These are phyloP conservation scores for Pseudorectes ferrugineus DNA, from an alignment of 2,113 vertebrate genomes.

Conservation along the genomic window DNA sequence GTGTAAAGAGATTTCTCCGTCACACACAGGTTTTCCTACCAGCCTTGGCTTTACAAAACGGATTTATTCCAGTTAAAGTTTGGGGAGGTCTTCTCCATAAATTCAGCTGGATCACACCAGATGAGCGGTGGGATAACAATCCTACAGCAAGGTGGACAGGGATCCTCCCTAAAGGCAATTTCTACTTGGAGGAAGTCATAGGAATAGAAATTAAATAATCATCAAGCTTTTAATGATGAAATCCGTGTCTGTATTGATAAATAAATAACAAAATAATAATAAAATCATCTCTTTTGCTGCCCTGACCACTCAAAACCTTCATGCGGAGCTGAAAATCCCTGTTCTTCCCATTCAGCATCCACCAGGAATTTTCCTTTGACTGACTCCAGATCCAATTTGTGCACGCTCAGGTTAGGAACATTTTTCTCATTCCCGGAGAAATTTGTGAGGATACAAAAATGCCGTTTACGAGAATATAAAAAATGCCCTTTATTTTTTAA, in stretches of 20 bases:
- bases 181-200: not conserved
- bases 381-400: not conserved
- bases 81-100: not conserved
- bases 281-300: not conserved
- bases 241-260: accelerated
- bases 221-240: accelerated
- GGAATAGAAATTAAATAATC: not conserved
- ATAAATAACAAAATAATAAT: not conserved
- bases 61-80: not conserved
- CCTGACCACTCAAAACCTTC: not conserved
- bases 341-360: not conserved
- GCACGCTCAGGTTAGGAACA: not conserved
- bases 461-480: not conserved
- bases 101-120: not conserved
- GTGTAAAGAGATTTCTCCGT: not conserved
- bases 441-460: not conserved
- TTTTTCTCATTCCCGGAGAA: not conserved
- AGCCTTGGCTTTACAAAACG: not conserved
- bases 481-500: not conserved
- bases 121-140: not conserved
- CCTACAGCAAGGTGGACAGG: accelerated
- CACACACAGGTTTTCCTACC: not conserved
- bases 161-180: accelerated
- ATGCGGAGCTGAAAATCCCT: not conserved
- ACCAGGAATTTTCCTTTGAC: not conserved